These are phyloP conservation scores for Pegoplata infirma DNA, from an alignment of 2,888 invertebrate species.

Conservation along the genomic window DNA sequence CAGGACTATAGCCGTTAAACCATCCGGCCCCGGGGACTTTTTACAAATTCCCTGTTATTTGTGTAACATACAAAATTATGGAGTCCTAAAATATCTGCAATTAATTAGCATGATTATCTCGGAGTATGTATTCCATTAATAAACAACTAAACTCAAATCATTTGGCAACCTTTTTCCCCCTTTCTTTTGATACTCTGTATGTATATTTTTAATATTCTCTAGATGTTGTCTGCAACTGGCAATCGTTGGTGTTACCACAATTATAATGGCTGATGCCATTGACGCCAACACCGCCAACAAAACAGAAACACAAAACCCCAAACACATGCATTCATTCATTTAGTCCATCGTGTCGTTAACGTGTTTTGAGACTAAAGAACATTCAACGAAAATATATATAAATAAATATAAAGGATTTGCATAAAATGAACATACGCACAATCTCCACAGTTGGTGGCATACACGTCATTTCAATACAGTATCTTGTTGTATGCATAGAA, in stretches of 20 bases:
- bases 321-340: too few relatives aligned
- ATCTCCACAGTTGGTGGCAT: constrained; percentile 62
- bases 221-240: constrained; percentile 60
- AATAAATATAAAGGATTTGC: constrained; percentile 59
- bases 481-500: constrained; percentile 13
- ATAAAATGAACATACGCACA: constrained; percentile 58
- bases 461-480: constrained; percentile 57
- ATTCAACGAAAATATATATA: constrained; percentile 28
- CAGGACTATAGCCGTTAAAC: too few relatives aligned
- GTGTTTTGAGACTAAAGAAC: constrained; percentile 51
- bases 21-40: too few relatives aligned
- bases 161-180: constrained; percentile 17
- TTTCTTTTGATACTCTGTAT: constrained; percentile 4
- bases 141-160: too few relatives aligned
- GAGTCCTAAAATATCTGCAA: too few relatives aligned
- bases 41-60: too few relatives aligned
- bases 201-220: constrained; percentile 58
- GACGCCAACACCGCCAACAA: constrained; percentile 63
- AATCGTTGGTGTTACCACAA: constrained; percentile 62
- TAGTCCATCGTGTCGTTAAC: constrained; percentile 43
- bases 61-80: too few relatives aligned
- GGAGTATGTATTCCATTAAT: too few relatives aligned
- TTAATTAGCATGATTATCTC: too few relatives aligned
- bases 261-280: constrained; percentile 63
- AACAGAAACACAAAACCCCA: constrained; percentile 40